Percentiles rank a stretch among this genome's conserved stretches.
Conservation (phyloP, 2,113 vertebrate genomes). For the Hiodon tergisus region DNA sequence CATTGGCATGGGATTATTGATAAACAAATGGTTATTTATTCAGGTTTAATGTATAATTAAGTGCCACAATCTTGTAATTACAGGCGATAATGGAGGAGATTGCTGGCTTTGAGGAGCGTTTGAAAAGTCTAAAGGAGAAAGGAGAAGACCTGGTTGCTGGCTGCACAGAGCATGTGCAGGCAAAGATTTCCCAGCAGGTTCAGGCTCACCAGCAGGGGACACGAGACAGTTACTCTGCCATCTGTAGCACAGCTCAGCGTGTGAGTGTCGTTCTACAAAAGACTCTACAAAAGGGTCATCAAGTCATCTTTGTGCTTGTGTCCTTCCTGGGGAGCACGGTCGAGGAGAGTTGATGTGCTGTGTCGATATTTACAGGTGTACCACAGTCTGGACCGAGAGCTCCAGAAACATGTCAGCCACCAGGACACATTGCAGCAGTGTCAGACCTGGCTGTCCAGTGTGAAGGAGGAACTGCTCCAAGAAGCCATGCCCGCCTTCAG, state of each 20-base stretch:
- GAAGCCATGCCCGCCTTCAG: slow-evolving; percentile 66
- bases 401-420: slow-evolving; percentile 86
- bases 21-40: no score
- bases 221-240: slow-evolving; percentile 89
- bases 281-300: no score
- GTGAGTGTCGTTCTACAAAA: slow-evolving; percentile 60
- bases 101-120: slow-evolving; percentile 84
- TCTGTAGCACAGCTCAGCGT: slow-evolving; percentile 91
- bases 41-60: background rate
- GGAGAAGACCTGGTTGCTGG: slow-evolving; percentile 75
- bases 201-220: slow-evolving; percentile 84
- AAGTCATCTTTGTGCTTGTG: background rate
- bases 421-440: slow-evolving; percentile 88
- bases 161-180: slow-evolving; percentile 81
- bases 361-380: slow-evolving; percentile 69
- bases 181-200: slow-evolving; percentile 79
- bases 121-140: slow-evolving; percentile 72
- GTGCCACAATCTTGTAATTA: background rate
- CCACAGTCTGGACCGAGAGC: slow-evolving; percentile 85
- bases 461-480: slow-evolving; percentile 71
- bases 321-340: background rate
- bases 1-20: no score
- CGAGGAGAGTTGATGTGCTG: background rate
- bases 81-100: slow-evolving; percentile 98
- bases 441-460: slow-evolving; percentile 78